A percentile compares a stretch with the other conserved stretches of the same genome.
phyloP scores from a whole-genome alignment of 64 coral and sea anemone species.

The Dendrophyllia cribrosa region DNA sequence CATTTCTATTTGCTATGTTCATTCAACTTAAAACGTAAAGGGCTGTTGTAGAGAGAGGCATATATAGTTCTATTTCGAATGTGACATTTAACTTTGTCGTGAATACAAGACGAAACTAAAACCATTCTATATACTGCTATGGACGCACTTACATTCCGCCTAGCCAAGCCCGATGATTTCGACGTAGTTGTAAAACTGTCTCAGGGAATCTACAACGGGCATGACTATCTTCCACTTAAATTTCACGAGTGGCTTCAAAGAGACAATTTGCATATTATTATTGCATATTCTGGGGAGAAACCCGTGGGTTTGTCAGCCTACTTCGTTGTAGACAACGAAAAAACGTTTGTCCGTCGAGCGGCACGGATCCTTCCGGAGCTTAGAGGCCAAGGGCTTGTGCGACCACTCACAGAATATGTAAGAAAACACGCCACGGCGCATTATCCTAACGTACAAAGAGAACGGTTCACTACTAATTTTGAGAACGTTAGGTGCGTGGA shows the following conservation, averaged over 20 bases:
- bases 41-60: too few species aligned
- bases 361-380: slow-evolving; percentile 28
- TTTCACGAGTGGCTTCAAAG: slow-evolving; percentile 59
- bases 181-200: slow-evolving; percentile 58
- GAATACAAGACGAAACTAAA: too few species aligned
- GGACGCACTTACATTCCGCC: slow-evolving; percentile 24
- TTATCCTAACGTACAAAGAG: slow-evolving; percentile 9
- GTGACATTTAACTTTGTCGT: too few species aligned
- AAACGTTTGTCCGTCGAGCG: slow-evolving; percentile 25
- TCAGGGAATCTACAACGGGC: slow-evolving; percentile 60
- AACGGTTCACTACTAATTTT: background rate
- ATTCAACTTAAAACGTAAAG: too few species aligned
- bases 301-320: slow-evolving; percentile 31
- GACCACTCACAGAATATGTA: background rate
- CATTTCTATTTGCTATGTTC: too few species aligned
- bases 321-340: slow-evolving; percentile 39
- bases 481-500: background rate
- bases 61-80: too few species aligned
- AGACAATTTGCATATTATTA: slow-evolving; percentile 20
- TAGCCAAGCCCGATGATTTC: slow-evolving; percentile 26
- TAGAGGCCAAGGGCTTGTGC: slow-evolving; percentile 34
- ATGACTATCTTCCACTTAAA: slow-evolving; percentile 53
- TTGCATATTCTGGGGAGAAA: slow-evolving; percentile 14
- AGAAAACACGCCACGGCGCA: slow-evolving; percentile 6
- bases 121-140: background rate